Conservation (phyloP, 2,888 invertebrate genomes). For the Eretmocerus hayati region DNA sequence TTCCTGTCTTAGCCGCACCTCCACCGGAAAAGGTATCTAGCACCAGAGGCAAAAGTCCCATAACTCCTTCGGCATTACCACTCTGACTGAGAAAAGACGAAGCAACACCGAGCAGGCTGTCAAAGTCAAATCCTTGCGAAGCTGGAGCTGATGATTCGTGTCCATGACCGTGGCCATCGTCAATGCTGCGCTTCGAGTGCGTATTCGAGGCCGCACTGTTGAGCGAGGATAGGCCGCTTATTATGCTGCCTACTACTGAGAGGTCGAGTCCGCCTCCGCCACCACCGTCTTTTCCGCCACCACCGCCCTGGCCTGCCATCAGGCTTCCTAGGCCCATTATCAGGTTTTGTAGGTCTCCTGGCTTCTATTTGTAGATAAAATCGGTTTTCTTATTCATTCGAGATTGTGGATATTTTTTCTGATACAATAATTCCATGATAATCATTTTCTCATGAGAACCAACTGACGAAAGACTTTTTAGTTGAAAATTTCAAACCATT, state of each 20-base stretch:
- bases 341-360: slow-evolving; percentile 38
- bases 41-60: slow-evolving; percentile 61
- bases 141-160: not conserved
- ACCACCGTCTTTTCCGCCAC: slow-evolving; percentile 14
- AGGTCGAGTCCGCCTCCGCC: slow-evolving; percentile 31
- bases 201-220: not conserved
- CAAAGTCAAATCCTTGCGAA: slow-evolving; percentile 35
- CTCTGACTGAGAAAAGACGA: slow-evolving; percentile 40
- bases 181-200: not conserved
- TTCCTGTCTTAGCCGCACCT: slow-evolving; percentile 56
- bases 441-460: too few relatives aligned
- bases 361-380: too few relatives aligned
- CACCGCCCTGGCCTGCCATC: slow-evolving; percentile 28
- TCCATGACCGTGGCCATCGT: not conserved
- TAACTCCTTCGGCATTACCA: slow-evolving; percentile 48
- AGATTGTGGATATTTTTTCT: too few relatives aligned
- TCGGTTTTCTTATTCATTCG: too few relatives aligned
- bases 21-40: slow-evolving; percentile 60
- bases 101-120: slow-evolving; percentile 36
- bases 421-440: too few relatives aligned
- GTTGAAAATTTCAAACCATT: too few relatives aligned
- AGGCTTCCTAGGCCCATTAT: slow-evolving; percentile 39
- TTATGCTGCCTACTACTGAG: slow-evolving; percentile 28
- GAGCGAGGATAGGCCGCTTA: slow-evolving; percentile 12
- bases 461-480: too few relatives aligned